Conservation (phyloP, 2,888 invertebrate species). For the Cerastoderma edule region DNA sequence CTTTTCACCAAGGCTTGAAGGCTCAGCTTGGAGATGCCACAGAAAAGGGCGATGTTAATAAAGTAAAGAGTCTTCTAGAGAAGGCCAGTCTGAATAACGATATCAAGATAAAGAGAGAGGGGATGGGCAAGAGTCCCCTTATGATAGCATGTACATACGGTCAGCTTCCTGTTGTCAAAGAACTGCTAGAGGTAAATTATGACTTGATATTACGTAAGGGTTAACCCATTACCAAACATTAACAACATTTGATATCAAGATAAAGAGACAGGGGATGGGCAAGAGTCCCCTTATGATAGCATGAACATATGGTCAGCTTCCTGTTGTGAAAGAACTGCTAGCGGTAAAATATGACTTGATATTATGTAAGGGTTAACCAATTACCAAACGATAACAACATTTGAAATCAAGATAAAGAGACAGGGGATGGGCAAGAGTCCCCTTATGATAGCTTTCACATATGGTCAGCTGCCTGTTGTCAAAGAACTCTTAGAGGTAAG, state of each 20-base stretch:
- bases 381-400: no score
- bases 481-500: constrained; percentile 76
- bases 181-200: constrained; percentile 75
- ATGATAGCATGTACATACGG: constrained; percentile 81
- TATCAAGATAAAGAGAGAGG: constrained; percentile 63
- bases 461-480: constrained; percentile 78
- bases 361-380: no score
- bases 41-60: constrained; percentile 70
- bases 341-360: no score
- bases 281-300: constrained; percentile 78
- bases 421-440: constrained; percentile 74
- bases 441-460: constrained; percentile 79
- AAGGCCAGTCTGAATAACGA: constrained; percentile 60
- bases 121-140: constrained; percentile 74
- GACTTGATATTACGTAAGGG: no score
- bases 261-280: constrained; percentile 66
- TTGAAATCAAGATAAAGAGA: constrained; percentile 64
- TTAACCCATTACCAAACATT: no score
- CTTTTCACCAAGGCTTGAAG: no score
- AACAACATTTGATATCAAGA: constrained; percentile 67
- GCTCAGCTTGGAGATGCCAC: constrained; percentile 70
- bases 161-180: constrained; percentile 75
- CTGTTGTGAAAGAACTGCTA: constrained; percentile 75
- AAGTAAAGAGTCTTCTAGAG: constrained; percentile 62
- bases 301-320: constrained; percentile 80